A percentile compares a stretch with the other conserved stretches of the same genome.
Evolutionary conservation across 2,888 invertebrate genomes (phyloP).

Genomic region (Drosophila recens): DNA sequence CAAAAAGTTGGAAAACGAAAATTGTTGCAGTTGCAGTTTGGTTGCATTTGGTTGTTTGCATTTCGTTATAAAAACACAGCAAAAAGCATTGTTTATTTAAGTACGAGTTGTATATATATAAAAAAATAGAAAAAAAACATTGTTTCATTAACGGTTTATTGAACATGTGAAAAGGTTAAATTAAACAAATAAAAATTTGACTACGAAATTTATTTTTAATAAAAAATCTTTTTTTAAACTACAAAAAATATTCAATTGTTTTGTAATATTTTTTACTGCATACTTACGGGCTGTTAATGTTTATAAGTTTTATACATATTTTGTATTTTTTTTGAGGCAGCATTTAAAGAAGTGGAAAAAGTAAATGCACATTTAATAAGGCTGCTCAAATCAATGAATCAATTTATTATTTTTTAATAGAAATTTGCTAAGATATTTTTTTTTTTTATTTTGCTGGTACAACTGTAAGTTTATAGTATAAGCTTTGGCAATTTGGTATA

Average conservation of each 20-base stretch:
- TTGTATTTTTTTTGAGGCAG: conserved; percentile 49
- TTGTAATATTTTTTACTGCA: conserved; percentile 12
- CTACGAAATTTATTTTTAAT: conserved; percentile 9
- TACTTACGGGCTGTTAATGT: conserved; percentile 66
- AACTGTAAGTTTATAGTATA: conserved; percentile 21
- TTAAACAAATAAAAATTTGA: conserved; percentile 17
- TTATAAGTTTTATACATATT: conserved; percentile 10
- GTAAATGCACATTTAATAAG: conserved; percentile 23
- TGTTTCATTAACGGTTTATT: conserved; percentile 53
- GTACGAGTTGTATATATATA: conserved; percentile 36
- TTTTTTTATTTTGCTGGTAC: conserved; percentile 35
- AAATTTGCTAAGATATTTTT: conserved; percentile 19
- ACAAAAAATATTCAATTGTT: conserved; percentile 32
- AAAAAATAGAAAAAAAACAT: conserved; percentile 62
- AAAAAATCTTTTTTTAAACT: conserved; percentile 32
- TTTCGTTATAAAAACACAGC: conserved; percentile 64
- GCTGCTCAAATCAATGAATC: conserved; percentile 7
- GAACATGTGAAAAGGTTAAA: conserved; percentile 28
- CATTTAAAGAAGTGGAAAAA: conserved; percentile 54
- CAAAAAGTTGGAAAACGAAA: conserved; percentile 58
- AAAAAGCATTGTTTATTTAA: conserved; percentile 63
- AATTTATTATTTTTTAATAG: conserved; percentile 18
- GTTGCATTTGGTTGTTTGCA: conserved; percentile 59
- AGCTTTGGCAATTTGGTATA: conserved; percentile 40
- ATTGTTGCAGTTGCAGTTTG: conserved; percentile 52